These are phyloP conservation scores for Nasonia longicornis DNA, from an alignment of 1,140 invertebrate genomes.

Conservation along the genomic window DNA sequence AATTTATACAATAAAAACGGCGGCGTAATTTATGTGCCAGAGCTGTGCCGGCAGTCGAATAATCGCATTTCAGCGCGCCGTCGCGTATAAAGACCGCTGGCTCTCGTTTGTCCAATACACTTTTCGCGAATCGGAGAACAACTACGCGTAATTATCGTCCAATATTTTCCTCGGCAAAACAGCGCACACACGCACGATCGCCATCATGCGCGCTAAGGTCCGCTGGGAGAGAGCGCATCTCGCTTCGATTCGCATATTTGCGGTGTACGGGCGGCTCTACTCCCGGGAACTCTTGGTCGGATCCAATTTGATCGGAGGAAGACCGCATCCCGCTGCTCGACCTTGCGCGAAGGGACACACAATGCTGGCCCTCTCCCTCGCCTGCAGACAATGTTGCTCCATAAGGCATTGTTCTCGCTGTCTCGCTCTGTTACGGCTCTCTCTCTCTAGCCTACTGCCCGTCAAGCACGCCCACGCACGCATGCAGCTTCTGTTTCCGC, in stretches of 20 bases:
- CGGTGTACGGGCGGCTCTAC: neutral
- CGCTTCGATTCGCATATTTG: conserved; percentile 3
- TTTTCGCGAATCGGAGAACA: too few relatives aligned
- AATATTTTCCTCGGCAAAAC: neutral
- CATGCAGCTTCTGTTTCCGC: neutral
- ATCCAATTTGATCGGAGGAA: conserved; percentile 8
- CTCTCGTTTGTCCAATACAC: too few relatives aligned
- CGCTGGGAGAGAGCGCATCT: neutral
- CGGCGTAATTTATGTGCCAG: too few relatives aligned
- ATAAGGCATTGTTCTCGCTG: conserved; percentile 65
- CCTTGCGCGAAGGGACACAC: conserved; percentile 42
- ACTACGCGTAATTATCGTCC: neutral
- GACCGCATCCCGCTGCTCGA: conserved; percentile 2
- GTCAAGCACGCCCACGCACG: neutral
- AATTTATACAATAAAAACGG: too few relatives aligned
- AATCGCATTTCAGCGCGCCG: too few relatives aligned
- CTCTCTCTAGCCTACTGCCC: conserved; percentile 19
- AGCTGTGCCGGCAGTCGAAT: too few relatives aligned
- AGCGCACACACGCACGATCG: neutral
- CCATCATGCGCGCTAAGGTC: neutral
- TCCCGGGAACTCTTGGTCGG: neutral
- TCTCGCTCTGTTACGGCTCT: conserved; percentile 41
- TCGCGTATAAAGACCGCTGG: too few relatives aligned
- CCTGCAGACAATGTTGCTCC: conserved; percentile 63
- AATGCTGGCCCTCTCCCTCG: conserved; percentile 37